These are phyloP conservation scores for Myoxocephalus aenaeus DNA, from an alignment of 2,797 vertebrate species.

Conservation along the genomic window DNA sequence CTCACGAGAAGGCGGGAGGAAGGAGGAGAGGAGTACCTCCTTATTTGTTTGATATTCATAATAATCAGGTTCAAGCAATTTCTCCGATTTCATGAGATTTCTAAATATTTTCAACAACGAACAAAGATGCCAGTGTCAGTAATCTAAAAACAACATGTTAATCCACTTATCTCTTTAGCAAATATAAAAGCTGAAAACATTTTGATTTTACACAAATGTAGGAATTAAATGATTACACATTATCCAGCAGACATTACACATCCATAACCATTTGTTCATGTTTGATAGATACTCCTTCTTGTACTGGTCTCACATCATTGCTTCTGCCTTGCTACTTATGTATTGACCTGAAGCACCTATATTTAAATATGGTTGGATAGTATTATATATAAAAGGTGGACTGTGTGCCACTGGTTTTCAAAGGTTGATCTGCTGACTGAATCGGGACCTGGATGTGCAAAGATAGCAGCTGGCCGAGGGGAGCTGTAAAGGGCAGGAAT, in stretches of 20 bases:
- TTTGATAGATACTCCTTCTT: not conserved
- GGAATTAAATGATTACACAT: not conserved
- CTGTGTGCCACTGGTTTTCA: constrained; percentile 8
- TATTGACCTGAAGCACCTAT: not conserved
- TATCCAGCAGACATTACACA: not conserved
- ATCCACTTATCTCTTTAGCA: not conserved
- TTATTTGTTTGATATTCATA: too few species aligned
- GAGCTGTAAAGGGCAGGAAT: constrained; percentile 55
- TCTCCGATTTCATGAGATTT: not conserved
- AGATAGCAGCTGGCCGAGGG: constrained; percentile 22
- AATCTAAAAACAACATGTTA: not conserved
- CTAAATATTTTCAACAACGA: not conserved
- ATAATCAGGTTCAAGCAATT: not conserved
- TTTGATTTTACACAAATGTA: constrained; percentile 10
- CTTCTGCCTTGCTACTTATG: not conserved
- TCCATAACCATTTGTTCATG: not conserved
- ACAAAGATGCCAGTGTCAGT: not conserved
- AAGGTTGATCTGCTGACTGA: constrained; percentile 19
- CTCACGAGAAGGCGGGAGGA: too few species aligned
- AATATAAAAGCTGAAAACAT: not conserved
- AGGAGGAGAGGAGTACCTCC: too few species aligned
- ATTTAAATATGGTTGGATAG: not conserved
- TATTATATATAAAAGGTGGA: not conserved
- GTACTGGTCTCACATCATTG: not conserved
- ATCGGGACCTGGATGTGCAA: constrained; percentile 28